Evolutionary conservation across 2,113 vertebrate species (phyloP), one percentile per base, ranked within the genome.

Genomic region (Nibea coibor): DNA sequence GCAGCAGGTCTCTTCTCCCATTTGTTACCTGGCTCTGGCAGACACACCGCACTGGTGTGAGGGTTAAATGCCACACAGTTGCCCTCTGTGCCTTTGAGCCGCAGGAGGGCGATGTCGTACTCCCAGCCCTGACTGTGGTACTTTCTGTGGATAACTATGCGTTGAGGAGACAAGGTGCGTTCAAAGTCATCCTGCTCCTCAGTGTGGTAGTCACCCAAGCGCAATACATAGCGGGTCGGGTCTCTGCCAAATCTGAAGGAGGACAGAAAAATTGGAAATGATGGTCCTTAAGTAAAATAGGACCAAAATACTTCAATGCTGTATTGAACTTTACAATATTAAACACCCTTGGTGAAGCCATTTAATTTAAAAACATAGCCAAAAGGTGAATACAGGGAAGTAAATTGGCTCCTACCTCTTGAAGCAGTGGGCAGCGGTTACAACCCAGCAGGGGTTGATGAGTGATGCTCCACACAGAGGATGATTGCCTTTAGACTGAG

Each of bases 401-500:
- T 39, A 39, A 39, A 39, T 50, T 66, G 59, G 77, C 20, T 78
- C 64, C 79, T 80, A 97, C 97, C 96, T 96, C 92, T 97, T 97
- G 91, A 97, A 97, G 92, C 97, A 97, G 89, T 97, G 97, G n/a
- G 96, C 97, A 24, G 96, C 97, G 19, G 96, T 97, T 53, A 97
- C 64, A 1, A 94, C 93, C 96, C 97, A 97, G 82, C 96, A 97
- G 88, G 94, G 94, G 91, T 92, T 95, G 85, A 97, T 95, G 53
- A 97, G 89, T 0, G 96, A 97, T 5, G 95, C 96, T 35, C 97
- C 96, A 1, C 96, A 97, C 79, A 97, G 87, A 71, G 97, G 93
- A 61, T 96, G 96, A n/a, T 93, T 93, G 10, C 95, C 95, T 92
- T 89, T 95, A 15, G 63, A 93, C 88, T 95, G 96, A 61, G 95